Base-by-base conservation (phyloP, 2,113 vertebrate genomes). In the Platysternon megacephalum region DNA sequence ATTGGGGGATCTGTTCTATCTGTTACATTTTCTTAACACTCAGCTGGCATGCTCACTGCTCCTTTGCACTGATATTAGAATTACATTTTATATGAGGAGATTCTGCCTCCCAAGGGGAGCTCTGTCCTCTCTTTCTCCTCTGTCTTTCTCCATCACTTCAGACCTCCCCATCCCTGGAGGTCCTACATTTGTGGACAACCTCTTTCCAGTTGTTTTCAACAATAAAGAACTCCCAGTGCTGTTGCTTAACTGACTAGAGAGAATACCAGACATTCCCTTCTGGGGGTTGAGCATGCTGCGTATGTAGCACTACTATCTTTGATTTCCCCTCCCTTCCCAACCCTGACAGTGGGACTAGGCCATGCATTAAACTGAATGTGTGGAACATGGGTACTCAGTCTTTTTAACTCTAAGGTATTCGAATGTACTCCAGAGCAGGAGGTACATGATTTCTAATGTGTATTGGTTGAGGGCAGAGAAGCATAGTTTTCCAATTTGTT, bases 101-200 rank as follows among this genome's bases (percentile, higher is more conserved):
- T 49, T 88, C 91, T 90, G 90, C 79, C 84, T 96, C 86, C 85
- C 79, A 49, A 29, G 90, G 79, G 85, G 92, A 80, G 32, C 13
- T 84, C 32, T 81, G 89, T 97, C 81, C 22, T 90, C 93, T 82
- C 13, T 84, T 28, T 81, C 87, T 97, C 81, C 22, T 90, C 93
- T 82, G 61, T 94, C 93, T 95, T 72, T 95, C 87, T 44, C 44
- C 85, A 5, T 94, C 94, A 84, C 85, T 95, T 97, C 88, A 97
- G 94, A 94, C 91, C 93, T 95, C 96, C 79, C 48, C 89, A 81
- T 85, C 39, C 46, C 94, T 84, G 76, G 79, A 89, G 42, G 81
- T 35, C 79, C 72, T 87, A 72, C 88, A 94, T 96, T 86, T 92
- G 87, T 56, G 92, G 78, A 22, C 76, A 6, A 6, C 32, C 29